Evolutionary conservation across 2,797 vertebrate genomes (phyloP), one percentile per base, ranked within the genome.

Genomic region (Lindbergichthys nudifrons): DNA sequence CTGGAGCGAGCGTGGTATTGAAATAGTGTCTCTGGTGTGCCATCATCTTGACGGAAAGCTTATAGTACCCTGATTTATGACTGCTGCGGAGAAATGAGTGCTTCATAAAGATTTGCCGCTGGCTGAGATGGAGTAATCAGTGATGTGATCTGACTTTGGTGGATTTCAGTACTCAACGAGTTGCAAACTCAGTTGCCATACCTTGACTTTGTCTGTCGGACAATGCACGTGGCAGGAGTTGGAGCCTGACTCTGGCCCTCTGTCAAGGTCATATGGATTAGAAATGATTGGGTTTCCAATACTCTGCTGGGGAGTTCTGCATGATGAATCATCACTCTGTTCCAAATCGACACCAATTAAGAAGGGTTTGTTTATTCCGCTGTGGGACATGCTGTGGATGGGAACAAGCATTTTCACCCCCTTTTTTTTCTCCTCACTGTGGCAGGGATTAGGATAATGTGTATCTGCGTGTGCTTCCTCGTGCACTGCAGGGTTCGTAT

Each of bases 231-330:
- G 23, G 69, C 77, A 87, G 82, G 82, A 85, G 87, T 80, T 76
- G 53, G 65, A 78, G 81, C 81, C 84, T 81, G 13, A 77, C 82
- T 79, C 70, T 89, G 89, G 87, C 81, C 77, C 75, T 80, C 77
- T 54, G 88, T 94, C 93, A 93, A 94, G 93, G 93, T 94, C 92
- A 93, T 87, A 93, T 92, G 91, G 92, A 94, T 94, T 93, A 92
- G 86, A 89, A 92, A 93, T 93, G 90, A 94, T 93, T 93, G 88
- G 80, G 87, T 91, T 93, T 91, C 92, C 92, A 89, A 93, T 93
- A 91, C 82, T 90, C 89, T 86, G 79, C 86, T 83, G 80, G 87
- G 88, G 88, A 91, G 90, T 89, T 90, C 86, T 87, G 88, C 89
- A 89, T 93, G 93, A 94, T 94, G 90, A 93, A 93, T 94, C 93